phyloP scores from a whole-genome alignment of 2,113 vertebrate genomes.

The Polypterus bichir region DNA sequence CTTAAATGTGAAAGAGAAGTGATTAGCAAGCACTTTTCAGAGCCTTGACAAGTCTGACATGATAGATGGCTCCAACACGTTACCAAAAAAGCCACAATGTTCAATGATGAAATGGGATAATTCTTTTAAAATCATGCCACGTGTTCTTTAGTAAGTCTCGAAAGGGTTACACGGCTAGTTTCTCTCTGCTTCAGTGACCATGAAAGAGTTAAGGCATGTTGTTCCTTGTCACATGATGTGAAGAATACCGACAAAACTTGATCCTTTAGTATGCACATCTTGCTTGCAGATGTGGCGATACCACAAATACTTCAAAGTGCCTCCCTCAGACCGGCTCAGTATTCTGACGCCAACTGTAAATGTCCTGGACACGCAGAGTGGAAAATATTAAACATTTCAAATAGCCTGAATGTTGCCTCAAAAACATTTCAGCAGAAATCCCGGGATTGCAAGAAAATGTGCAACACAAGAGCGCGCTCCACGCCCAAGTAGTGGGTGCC shows the following conservation, averaged over 20 bases:
- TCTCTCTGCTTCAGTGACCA: conserved; percentile 10
- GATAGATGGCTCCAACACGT: too few species aligned
- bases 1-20: too few species aligned
- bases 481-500: conserved; percentile 17
- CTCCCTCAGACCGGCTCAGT: conserved; percentile 82
- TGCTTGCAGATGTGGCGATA: conserved; percentile 93
- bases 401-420: conserved; percentile 30
- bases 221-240: conserved; percentile 87
- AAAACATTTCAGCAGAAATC: conserved; percentile 18
- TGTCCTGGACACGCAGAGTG: conserved; percentile 87
- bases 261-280: conserved; percentile 67
- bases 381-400: conserved; percentile 83
- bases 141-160: neutral
- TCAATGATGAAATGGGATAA: too few species aligned
- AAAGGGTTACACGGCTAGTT: conserved; percentile 1
- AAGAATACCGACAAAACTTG: conserved; percentile 53
- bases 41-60: too few species aligned
- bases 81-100: too few species aligned
- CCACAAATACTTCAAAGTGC: conserved; percentile 94
- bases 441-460: conserved; percentile 13
- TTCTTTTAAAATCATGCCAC: too few species aligned
- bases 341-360: conserved; percentile 96
- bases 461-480: conserved; percentile 16
- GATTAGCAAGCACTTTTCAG: too few species aligned
- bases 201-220: conserved; percentile 69